Evolutionary conservation across 2,113 vertebrate genomes (phyloP), one percentile per base, ranked within the genome.

Genomic region (Protobothrops mucrosquamatus): DNA sequence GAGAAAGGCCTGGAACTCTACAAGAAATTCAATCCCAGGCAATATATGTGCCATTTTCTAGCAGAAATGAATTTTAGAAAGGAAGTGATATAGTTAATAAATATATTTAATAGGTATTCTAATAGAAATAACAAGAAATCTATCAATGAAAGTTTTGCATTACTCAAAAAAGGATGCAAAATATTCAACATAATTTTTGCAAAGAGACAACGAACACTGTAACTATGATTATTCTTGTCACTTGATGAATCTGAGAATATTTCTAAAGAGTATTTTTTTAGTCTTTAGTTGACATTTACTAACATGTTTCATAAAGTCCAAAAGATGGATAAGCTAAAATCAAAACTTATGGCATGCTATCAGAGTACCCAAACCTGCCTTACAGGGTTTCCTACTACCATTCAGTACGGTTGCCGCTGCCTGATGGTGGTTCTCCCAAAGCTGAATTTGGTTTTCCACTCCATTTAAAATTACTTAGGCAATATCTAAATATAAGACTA

Each of bases 1-100:
- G 24, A 96, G 74, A 54, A 92, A 94, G 59, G n/a, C 0, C 69
- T 56, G 51, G 11, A 92, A 81, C 93, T 88, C 93, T 86, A 89
- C 64, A 85, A 89, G n/a, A n/a, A 29, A 22, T 20, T 5, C 8
- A 22, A 85, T 85, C 46, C 51, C 29, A 48, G 0, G 3, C 69
- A 18, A 59, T 57, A 89, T 64, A 88, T 6, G 86, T 86, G 48
- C 26, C 9, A 92, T 94, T 92, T 81, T 92, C 87, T 92, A 88
- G 15, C 69, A 51, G 89, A 48, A 91, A 87, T 29, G 69, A 81
- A 43, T 43, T 81, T 81, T 81, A 43, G 18, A 43, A 81, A 81
- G 74, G 34, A 81, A 43, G 20, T 43, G 20, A 9, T 81, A 81
- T 43, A 81, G 8, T 81, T 43, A 81, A 81, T 81, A 81, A 43